Evolutionary conservation across 2,797 vertebrate species (phyloP).

Genomic region (Hozukius guyotensis): DNA sequence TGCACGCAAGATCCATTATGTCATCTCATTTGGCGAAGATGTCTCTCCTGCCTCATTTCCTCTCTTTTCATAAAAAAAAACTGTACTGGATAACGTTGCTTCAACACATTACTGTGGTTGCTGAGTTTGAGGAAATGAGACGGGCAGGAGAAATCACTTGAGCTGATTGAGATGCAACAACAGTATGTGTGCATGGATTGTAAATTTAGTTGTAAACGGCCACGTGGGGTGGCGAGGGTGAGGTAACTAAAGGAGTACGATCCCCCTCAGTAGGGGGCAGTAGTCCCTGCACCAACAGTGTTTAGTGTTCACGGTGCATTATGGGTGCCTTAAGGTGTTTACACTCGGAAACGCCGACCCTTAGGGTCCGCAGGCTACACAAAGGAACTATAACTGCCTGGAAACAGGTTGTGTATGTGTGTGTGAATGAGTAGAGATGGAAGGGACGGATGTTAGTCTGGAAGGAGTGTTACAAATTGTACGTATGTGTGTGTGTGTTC

Average conservation of each 20-base stretch:
- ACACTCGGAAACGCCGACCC: constrained; percentile 75
- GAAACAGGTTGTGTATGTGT: constrained; percentile 71
- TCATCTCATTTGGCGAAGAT: constrained; percentile 52
- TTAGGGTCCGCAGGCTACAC: constrained; percentile 73
- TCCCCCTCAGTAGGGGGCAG: constrained; percentile 48
- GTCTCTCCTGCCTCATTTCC: constrained; percentile 57
- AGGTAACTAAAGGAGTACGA: constrained; percentile 46
- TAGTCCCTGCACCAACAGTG: constrained; percentile 74
- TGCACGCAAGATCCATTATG: constrained; percentile 83
- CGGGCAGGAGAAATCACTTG: constrained; percentile 67
- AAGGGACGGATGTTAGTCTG: constrained; percentile 20
- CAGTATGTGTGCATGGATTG: constrained; percentile 64
- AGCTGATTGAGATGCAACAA: constrained; percentile 49
- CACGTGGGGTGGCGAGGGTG: constrained; percentile 38
- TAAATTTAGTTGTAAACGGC: constrained; percentile 61
- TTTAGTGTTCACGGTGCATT: constrained; percentile 83
- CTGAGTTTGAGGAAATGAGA: constrained; percentile 61
- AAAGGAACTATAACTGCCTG: constrained; percentile 85
- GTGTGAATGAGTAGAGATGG: constrained; percentile 21
- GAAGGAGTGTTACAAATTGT: constrained; percentile 62
- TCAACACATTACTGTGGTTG: constrained; percentile 6
- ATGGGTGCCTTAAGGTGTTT: constrained; percentile 90
- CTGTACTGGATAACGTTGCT: constrained; percentile 36
- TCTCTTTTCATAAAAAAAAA: constrained; percentile 14
- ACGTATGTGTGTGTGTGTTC: constrained; percentile 22